phyloP scores from a whole-genome alignment of 2,797 vertebrate species.

The Amblyopsis hoosieri region DNA sequence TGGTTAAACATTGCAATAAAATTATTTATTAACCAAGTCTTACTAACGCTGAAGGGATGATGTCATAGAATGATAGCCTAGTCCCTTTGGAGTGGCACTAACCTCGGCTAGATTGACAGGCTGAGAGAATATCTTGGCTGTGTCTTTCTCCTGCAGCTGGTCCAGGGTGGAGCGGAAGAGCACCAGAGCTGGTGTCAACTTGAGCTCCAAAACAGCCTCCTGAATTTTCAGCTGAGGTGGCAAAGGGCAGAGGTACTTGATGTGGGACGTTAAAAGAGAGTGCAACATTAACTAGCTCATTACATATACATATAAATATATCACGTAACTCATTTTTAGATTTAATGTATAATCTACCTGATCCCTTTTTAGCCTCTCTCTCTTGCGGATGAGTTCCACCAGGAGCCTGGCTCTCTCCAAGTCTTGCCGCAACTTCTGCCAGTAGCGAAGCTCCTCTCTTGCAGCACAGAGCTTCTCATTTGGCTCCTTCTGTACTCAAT shows the following conservation, averaged over 20 bases:
- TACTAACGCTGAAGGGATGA: neutral
- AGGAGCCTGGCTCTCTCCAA: slow-evolving; percentile 92
- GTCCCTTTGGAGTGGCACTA: slow-evolving; percentile 31
- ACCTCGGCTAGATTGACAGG: slow-evolving; percentile 93
- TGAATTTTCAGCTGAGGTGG: slow-evolving; percentile 88
- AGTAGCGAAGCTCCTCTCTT: slow-evolving; percentile 95
- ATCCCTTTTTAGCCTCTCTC: slow-evolving; percentile 83
- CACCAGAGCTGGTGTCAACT: slow-evolving; percentile 89
- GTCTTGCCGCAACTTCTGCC: slow-evolving; percentile 96
- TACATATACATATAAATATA: neutral
- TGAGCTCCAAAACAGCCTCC: slow-evolving; percentile 91
- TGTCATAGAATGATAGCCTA: neutral
- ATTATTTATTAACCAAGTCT: slow-evolving; percentile 36
- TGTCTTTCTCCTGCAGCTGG: slow-evolving; percentile 94
- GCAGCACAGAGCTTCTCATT: slow-evolving; percentile 91
- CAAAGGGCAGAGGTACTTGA: slow-evolving; percentile 5
- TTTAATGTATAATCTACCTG: slow-evolving; percentile 73
- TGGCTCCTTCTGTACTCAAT: slow-evolving; percentile 84
- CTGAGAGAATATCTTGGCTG: slow-evolving; percentile 90
- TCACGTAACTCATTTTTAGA: neutral
- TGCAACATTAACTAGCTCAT: neutral
- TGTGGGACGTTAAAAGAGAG: neutral
- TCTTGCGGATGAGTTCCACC: slow-evolving; percentile 90
- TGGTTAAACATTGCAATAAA: slow-evolving; percentile 36
- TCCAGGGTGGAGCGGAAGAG: slow-evolving; percentile 91